Conservation (phyloP, 2,888 invertebrate genomes). For the Loripinus fragilis region DNA sequence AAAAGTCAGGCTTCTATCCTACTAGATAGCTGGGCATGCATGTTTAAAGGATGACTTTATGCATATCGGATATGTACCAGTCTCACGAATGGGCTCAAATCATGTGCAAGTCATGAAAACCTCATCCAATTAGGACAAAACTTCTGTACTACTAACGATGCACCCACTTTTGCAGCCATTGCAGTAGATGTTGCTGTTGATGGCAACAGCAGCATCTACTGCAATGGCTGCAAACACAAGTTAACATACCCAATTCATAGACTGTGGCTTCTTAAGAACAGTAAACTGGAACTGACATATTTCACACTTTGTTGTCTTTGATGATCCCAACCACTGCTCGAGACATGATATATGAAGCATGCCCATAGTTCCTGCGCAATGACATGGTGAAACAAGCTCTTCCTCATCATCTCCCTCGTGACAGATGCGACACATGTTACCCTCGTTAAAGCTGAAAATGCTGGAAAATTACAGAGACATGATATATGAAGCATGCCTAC, state of each 20-base stretch:
- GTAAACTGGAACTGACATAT: constrained; percentile 89
- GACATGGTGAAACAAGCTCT: constrained; percentile 85
- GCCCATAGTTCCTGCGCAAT: constrained; percentile 88
- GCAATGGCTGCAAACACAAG: no score
- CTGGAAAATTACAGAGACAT: constrained; percentile 86
- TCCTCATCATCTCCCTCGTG: constrained; percentile 85
- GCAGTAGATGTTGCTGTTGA: no score
- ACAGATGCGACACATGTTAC: constrained; percentile 85
- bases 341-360: constrained; percentile 89
- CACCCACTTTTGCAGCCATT: no score
- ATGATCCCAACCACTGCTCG: constrained; percentile 89
- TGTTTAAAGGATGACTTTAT: no score
- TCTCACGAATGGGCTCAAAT: no score
- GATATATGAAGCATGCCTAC: constrained; percentile 90
- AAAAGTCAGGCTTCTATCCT: no score
- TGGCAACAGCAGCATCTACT: no score
- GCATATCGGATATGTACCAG: no score
- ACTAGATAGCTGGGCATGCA: no score
- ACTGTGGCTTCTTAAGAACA: constrained; percentile 86
- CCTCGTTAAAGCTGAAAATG: constrained; percentile 1
- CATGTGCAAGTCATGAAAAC: no score
- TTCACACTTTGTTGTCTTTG: constrained; percentile 90
- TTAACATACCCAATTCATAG: constrained; percentile 82
- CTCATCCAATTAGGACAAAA: no score
- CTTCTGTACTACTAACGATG: no score